phyloP scores from a whole-genome alignment of 1,140 invertebrate genomes.

The Acyrthosiphon pisum region DNA sequence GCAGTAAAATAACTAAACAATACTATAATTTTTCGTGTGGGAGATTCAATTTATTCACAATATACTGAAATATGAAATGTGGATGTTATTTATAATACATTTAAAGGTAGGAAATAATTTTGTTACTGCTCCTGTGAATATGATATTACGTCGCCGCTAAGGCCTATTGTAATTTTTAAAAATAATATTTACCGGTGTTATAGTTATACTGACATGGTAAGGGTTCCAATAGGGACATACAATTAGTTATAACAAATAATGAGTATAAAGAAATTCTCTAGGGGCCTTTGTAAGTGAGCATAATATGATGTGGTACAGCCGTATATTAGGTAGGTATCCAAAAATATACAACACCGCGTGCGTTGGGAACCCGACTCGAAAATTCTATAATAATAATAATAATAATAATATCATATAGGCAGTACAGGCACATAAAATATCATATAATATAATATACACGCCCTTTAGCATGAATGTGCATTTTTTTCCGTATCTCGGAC shows the following conservation, averaged over 20 bases:
- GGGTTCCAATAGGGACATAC: too few species aligned
- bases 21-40: too few species aligned
- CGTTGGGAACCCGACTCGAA: neutral
- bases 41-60: too few species aligned
- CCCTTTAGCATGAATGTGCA: constrained; percentile 3
- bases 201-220: neutral
- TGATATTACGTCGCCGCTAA: neutral
- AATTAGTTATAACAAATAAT: neutral
- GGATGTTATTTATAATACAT: neutral
- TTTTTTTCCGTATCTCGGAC: neutral
- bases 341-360: neutral
- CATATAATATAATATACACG: constrained; percentile 12
- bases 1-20: too few species aligned
- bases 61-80: neutral
- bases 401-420: neutral
- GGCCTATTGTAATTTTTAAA: neutral
- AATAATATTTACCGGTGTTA: neutral
- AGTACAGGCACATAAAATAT: neutral
- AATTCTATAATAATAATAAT: constrained; percentile 1
- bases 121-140: neutral
- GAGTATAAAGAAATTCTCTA: neutral
- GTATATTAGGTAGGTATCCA: too few species aligned
- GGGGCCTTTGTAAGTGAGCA: neutral
- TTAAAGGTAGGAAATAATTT: neutral
- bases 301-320: neutral